A percentile compares a stretch with the other conserved stretches of the same genome.
These are phyloP conservation scores for Pheosia tremula DNA, from an alignment of 2,888 invertebrate genomes.

Conservation along the genomic window DNA sequence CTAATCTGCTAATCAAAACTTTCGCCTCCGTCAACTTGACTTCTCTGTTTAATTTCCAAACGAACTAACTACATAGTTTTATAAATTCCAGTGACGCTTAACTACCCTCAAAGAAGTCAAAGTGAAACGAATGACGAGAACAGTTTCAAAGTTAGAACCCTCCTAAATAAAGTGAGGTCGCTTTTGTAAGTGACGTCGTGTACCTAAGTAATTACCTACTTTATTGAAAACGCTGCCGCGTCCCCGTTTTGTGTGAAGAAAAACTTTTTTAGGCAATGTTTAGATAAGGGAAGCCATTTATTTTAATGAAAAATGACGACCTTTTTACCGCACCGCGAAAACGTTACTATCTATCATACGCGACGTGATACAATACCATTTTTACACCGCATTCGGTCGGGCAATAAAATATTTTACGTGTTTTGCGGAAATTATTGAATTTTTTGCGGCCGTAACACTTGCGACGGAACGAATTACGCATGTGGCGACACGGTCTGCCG, in stretches of 20 bases:
- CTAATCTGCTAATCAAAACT: slow-evolving; percentile 13
- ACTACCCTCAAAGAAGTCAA: slow-evolving; percentile 28
- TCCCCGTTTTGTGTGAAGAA: slow-evolving; percentile 31
- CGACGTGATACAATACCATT: slow-evolving; percentile 40
- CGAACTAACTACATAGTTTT: background rate
- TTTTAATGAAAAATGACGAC: slow-evolving; percentile 61
- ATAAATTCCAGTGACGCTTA: slow-evolving; percentile 11
- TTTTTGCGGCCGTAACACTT: slow-evolving; percentile 15
- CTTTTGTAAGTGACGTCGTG: slow-evolving; percentile 42
- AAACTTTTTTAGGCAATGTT: slow-evolving; percentile 45
- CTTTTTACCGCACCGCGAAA: slow-evolving; percentile 41
- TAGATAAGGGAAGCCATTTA: slow-evolving; percentile 61
- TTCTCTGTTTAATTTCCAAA: background rate
- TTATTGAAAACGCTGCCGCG: slow-evolving; percentile 43
- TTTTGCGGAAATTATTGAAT: slow-evolving; percentile 29
- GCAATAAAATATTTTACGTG: slow-evolving; percentile 43
- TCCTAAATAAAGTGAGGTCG: slow-evolving; percentile 33
- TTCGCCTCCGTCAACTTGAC: slow-evolving; percentile 1
- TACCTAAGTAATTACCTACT: slow-evolving; percentile 48
- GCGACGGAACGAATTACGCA: background rate
- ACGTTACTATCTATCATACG: slow-evolving; percentile 35
- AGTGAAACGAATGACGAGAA: slow-evolving; percentile 28
- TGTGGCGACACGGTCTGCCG: slow-evolving; percentile 14
- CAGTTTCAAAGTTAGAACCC: slow-evolving; percentile 36
- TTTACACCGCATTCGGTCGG: slow-evolving; percentile 37